Evolutionary conservation across 2,113 vertebrate species (phyloP).

Genomic region (Girardinichthys multiradiatus): DNA sequence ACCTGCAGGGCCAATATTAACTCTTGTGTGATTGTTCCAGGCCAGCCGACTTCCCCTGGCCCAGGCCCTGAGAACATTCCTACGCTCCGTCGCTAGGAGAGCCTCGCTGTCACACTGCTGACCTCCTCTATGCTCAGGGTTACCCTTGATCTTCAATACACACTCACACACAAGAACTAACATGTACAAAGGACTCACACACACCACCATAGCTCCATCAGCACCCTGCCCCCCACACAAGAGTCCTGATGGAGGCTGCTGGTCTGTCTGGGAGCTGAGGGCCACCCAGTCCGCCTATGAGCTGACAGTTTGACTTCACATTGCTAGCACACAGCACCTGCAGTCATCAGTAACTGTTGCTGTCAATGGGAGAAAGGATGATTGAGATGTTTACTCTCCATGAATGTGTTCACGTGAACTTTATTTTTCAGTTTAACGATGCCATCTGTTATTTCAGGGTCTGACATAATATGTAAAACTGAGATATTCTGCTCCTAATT

Average conservation of each 20-base stretch:
- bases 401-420: not conserved
- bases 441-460: not conserved
- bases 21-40: conserved; percentile 77
- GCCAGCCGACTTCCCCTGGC: conserved; percentile 73
- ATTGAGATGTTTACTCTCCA: not conserved
- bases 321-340: conserved; percentile 35
- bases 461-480: not conserved
- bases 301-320: conserved; percentile 12
- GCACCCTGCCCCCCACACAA: conserved; percentile 7
- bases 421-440: not conserved
- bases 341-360: conserved; percentile 10
- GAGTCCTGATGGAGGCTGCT: conserved; percentile 44
- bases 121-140: conserved; percentile 73
- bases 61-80: conserved; percentile 80
- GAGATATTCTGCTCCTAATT: not conserved
- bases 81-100: conserved; percentile 70
- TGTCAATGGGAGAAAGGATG: conserved; percentile 4
- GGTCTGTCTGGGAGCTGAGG: conserved; percentile 47
- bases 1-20: conserved; percentile 79
- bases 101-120: conserved; percentile 68
- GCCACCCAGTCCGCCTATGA: conserved; percentile 60
- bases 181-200: conserved; percentile 35
- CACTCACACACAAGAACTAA: conserved; percentile 49
- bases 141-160: conserved; percentile 74
- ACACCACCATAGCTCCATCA: conserved; percentile 2